Percentiles rank a stretch among this genome's conserved stretches.
phyloP scores from a whole-genome alignment of 2,113 vertebrate genomes.

The Bostrychus sinensis region DNA sequence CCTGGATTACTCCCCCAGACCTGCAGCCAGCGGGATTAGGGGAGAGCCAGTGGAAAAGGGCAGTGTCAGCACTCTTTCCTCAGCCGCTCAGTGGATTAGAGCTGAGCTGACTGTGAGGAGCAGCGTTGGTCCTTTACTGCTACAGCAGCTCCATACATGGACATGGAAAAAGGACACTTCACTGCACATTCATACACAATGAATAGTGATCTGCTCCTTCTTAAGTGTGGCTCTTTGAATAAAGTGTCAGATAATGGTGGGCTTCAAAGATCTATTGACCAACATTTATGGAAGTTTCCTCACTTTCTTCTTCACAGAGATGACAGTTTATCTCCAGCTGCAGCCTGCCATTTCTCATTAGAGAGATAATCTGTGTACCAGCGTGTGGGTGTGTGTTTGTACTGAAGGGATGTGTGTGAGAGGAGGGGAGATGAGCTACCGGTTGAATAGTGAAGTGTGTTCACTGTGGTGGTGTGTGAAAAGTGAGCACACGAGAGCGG shows the following conservation, averaged over 20 bases:
- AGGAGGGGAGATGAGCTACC: slow-evolving; percentile 18
- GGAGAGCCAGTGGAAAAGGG: slow-evolving; percentile 66
- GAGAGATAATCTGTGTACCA: slow-evolving; percentile 33
- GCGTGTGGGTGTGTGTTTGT: slow-evolving; percentile 17
- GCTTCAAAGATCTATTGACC: slow-evolving; percentile 11
- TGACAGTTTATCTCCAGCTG: slow-evolving; percentile 31
- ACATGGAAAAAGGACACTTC: slow-evolving; percentile 61
- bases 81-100: slow-evolving; percentile 75
- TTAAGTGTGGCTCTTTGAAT: slow-evolving; percentile 42
- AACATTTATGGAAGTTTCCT: slow-evolving; percentile 1
- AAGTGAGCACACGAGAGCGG: slow-evolving; percentile 23
- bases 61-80: slow-evolving; percentile 73
- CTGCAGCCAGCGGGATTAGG: slow-evolving; percentile 71
- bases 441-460: slow-evolving; percentile 27
- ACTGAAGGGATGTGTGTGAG: slow-evolving; percentile 5
- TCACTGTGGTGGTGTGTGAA: slow-evolving; percentile 29
- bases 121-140: slow-evolving; percentile 44
- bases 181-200: slow-evolving; percentile 35
- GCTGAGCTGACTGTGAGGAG: slow-evolving; percentile 59
- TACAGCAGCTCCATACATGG: slow-evolving; percentile 70
- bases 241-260: slow-evolving; percentile 38
- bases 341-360: slow-evolving; percentile 47
- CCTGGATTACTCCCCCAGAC: slow-evolving; percentile 75
- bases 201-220: slow-evolving; percentile 60
- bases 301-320: slow-evolving; percentile 12